Conservation (phyloP, 2,113 vertebrate species). For the Crotophaga sulcirostris region DNA sequence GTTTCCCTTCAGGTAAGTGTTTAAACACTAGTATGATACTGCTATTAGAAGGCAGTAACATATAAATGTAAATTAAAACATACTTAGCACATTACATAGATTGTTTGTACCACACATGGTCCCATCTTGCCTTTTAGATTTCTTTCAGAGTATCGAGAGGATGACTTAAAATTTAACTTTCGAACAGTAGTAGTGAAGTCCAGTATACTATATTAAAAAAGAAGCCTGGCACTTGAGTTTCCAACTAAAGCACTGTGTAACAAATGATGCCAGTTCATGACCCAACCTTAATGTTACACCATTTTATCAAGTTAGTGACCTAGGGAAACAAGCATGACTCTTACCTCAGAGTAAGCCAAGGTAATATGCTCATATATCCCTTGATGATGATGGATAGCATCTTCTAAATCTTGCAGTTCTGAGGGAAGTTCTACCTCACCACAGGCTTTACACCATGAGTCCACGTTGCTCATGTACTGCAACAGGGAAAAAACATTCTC, state of each 20-base stretch:
- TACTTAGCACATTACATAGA: neutral
- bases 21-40: neutral
- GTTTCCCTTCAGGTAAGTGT: neutral
- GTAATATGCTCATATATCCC: conserved; percentile 96
- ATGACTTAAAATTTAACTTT: neutral
- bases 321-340: neutral
- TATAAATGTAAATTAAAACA: neutral
- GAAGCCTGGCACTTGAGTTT: neutral
- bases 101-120: neutral
- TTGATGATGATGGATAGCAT: conserved; percentile 97
- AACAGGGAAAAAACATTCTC: neutral
- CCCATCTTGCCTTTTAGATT: neutral
- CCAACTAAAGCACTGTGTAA: neutral
- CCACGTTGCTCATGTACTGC: conserved; percentile 97
- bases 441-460: conserved; percentile 97
- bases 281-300: neutral
- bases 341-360: conserved; percentile 93
- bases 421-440: conserved; percentile 96
- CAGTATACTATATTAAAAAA: neutral
- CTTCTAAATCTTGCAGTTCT: conserved; percentile 96
- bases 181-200: neutral
- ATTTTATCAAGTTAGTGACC: neutral
- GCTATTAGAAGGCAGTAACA: neutral
- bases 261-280: neutral
- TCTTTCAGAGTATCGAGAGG: neutral